These are phyloP conservation scores for Cephus runcator DNA, from an alignment of 2,888 invertebrate genomes.

Conservation along the genomic window DNA sequence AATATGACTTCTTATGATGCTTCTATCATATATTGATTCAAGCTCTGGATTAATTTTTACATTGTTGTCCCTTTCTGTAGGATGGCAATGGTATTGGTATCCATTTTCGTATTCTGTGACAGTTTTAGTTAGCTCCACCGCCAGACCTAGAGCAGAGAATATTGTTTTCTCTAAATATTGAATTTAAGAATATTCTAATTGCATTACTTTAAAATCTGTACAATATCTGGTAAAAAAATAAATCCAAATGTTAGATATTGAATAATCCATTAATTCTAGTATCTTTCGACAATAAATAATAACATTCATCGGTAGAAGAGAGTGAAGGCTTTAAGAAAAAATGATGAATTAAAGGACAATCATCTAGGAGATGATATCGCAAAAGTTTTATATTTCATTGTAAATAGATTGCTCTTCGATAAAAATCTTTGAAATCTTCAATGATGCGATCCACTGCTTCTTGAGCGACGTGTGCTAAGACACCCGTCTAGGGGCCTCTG, in stretches of 20 bases:
- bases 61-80: background rate
- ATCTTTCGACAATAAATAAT: too few relatives aligned
- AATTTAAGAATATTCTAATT: background rate
- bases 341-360: background rate
- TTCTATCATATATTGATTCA: background rate
- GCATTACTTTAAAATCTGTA: background rate
- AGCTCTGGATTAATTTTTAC: background rate
- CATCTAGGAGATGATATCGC: background rate
- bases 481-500: slow-evolving; percentile 21
- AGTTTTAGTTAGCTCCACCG: background rate
- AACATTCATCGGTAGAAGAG: background rate
- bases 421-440: slow-evolving; percentile 6
- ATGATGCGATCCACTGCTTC: slow-evolving; percentile 24
- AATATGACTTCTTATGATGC: background rate
- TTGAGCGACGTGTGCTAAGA: slow-evolving; percentile 20
- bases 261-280: too few relatives aligned
- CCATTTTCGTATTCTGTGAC: background rate
- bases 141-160: background rate
- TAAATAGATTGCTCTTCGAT: background rate
- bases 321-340: background rate
- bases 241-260: too few relatives aligned
- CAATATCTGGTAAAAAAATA: background rate
- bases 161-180: background rate
- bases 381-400: background rate
- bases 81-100: background rate